Percentiles rank a stretch among this genome's conserved stretches.
These are phyloP conservation scores for Clivina fossor DNA, from an alignment of 2,888 invertebrate species.

Conservation along the genomic window DNA sequence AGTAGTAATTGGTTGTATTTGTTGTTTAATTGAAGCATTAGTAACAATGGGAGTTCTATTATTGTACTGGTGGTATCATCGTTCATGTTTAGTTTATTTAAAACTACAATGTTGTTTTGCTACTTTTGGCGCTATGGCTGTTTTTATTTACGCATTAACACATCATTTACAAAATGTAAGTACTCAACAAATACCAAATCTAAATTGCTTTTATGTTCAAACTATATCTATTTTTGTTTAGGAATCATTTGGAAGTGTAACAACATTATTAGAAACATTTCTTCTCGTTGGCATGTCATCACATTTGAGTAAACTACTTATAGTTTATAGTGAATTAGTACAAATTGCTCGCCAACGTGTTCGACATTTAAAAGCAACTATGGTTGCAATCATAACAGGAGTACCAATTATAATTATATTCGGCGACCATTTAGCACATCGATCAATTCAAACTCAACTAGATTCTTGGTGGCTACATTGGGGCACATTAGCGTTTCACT, in stretches of 20 bases:
- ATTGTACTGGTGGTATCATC: slow-evolving; percentile 56
- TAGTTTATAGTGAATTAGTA: slow-evolving; percentile 70
- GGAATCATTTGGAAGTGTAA: slow-evolving; percentile 62
- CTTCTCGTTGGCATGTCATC: slow-evolving; percentile 69
- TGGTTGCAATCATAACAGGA: slow-evolving; percentile 69
- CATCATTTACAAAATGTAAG: slow-evolving; percentile 57
- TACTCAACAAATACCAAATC: no score
- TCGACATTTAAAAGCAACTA: slow-evolving; percentile 62
- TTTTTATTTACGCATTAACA: slow-evolving; percentile 56
- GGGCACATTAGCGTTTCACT: slow-evolving; percentile 61
- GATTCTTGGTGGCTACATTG: slow-evolving; percentile 68
- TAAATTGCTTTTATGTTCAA: no score
- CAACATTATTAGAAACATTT: slow-evolving; percentile 64
- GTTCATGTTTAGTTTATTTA: slow-evolving; percentile 63
- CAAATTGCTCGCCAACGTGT: slow-evolving; percentile 58
- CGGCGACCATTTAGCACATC: slow-evolving; percentile 67
- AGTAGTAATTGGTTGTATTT: slow-evolving; percentile 57
- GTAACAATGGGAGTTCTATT: slow-evolving; percentile 55
- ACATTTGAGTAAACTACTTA: slow-evolving; percentile 69
- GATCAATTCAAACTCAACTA: slow-evolving; percentile 60
- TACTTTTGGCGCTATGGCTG: slow-evolving; percentile 70
- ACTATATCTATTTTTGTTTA: slow-evolving; percentile 50
- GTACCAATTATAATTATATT: slow-evolving; percentile 68
- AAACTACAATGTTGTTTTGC: slow-evolving; percentile 71
- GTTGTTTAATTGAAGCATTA: slow-evolving; percentile 56